Evolutionary conservation across 2,113 vertebrate genomes (phyloP), one percentile per base, ranked within the genome.

Genomic region (Pygoscelis antarcticus): DNA sequence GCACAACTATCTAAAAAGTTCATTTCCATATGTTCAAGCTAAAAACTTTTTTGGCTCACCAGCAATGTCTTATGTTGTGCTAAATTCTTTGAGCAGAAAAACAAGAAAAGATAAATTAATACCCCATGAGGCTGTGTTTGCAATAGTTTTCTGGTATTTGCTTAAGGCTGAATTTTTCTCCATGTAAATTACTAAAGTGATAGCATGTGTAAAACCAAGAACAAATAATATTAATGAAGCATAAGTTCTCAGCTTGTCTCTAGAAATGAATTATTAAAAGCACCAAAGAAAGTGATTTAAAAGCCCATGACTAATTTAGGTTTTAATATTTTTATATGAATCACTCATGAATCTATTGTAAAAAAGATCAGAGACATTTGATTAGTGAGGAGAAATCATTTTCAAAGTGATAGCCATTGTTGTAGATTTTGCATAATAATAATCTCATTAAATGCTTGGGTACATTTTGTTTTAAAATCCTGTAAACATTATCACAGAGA

Each of bases 171-270:
- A 30, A 71, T 96, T 97, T 90, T 81, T 42, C 66, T 90, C 89
- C 81, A 4, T 84, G 95, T 96, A 96, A 97, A 96, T 88, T 29
- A 76, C 89, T 90, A 18, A 96, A 97, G 85, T 96, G 89, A 69
- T 90, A 90, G 91, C 77, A 74, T 91, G 95, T 96, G 21, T 92
- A 97, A 97, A 97, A 93, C 87, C 51, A 94, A 89, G 94, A 98
- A 97, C 97, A 98, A 98, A 97, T 97, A 97, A 96, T 95, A 96
- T 96, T 98, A 98, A 98, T 98, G 98, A 98, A 98, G 97, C 96
- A 60, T 80, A 96, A 89, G 89, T 96, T 97, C 87, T 95, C 94
- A 92, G 86, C 87, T 97, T 97, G 92, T 96, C 97, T 98, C 95
- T 97, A 83, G 89, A 96, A 98, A 96, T 96, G 83, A 98, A 97